Evolutionary conservation across 2,113 vertebrate genomes (phyloP), one percentile per base, ranked within the genome.

Genomic region (Stegastes partitus): DNA sequence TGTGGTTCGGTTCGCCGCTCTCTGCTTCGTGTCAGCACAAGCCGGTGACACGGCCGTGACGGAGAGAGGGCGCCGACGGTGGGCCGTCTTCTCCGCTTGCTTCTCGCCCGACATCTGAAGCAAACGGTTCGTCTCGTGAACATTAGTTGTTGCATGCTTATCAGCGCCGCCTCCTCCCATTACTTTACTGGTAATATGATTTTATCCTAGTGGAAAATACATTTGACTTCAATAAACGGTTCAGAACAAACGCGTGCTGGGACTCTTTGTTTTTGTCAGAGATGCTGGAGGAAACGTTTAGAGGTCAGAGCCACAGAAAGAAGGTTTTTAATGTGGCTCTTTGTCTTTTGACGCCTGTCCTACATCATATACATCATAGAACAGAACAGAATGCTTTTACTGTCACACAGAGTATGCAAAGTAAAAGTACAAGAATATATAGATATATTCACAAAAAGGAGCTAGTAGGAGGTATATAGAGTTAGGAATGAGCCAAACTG

Each of bases 91-190:
- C 77, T 75, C 77, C 54, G 58, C 47, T 75, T 78, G 59, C 83
- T 54, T 82, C 76, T 89, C 65, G 47, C 77, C 71, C 50, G 25
- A 49, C 79, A 47, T 65, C 74, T 79, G 84, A 69, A 85, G 83
- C 56, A 58, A 89, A 89, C 56, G 0, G 84, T 80, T 89, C 62
- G 81, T 89, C 85, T 91, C 81, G 90, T 94, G 82, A 89, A 86
- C 81, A 90, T 93, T 86, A 83, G 82, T 93, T 91, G 84, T 91
- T 93, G 94, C 95, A 95, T 95, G 94, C 90, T 88, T 84, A 81
- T 86, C n/a, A 28, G 19, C 75, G 39, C 22, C n/a, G 37, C 45
- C 23, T 2, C 50, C 22, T 61, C 73, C 42, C 72, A 85, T 84
- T 89, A 69, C 65, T 91, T 91, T 91, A 77, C 31, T 89, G 80